Evolutionary conservation across 2,888 invertebrate species (phyloP), one percentile per base, ranked within the genome.

Genomic region (Deladenus siricidicola): DNA sequence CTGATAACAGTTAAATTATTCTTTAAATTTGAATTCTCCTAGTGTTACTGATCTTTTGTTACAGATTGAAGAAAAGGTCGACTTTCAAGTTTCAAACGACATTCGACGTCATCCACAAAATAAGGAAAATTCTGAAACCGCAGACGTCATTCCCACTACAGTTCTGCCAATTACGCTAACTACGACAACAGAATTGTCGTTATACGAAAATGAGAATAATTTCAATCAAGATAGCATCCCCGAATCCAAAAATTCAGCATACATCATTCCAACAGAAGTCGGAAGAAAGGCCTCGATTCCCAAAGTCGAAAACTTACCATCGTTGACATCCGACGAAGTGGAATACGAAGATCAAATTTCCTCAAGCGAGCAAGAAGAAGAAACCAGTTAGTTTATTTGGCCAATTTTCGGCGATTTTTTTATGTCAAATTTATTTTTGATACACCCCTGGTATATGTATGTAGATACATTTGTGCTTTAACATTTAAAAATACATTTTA

Each of bases 201-300:
- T n/a, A n/a, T n/a, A n/a, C n/a, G n/a, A n/a, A n/a, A n/a, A n/a
- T n/a, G n/a, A n/a, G n/a, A n/a, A n/a, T n/a, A n/a, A n/a, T n/a
- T n/a, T n/a, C n/a, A n/a, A n/a, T 50, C 28, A 23, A 28, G 3
- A 23, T 21, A 21, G 26, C 2, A 24, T 10, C 8, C 57, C 65
- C 26, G 30, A 61, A 19, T 17, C n/a, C 6, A 60, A 45, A 14
- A 52, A 43, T 26, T 55, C 54, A 54, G 63, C 59, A 26, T 48
- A 57, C 14, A 26, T 64, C 30, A 19, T 23, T 24, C 47, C 47
- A 45, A 24, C 47, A 45, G 17, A 45, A 3, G 47, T 6, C 23
- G 47, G 17, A 17, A 45, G 24, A 4, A 50, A 21, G 50, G 50
- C 6, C 19, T 26, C 26, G 23, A 6, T 50, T 14, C 50, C 50